These are phyloP conservation scores for Eulemur coronatus DNA, from an alignment of 2,797 vertebrate species.

Conservation along the genomic window DNA sequence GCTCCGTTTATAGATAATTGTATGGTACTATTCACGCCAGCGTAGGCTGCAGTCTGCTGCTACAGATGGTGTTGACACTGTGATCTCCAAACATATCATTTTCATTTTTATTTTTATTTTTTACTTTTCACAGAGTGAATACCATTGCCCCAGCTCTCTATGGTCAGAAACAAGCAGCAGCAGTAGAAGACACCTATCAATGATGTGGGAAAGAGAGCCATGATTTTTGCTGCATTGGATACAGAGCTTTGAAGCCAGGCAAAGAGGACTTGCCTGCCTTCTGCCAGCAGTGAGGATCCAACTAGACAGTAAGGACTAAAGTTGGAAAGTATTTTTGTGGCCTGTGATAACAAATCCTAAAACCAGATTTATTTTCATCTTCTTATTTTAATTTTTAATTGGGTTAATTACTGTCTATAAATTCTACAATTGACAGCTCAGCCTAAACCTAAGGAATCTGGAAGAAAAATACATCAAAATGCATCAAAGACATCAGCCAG, in stretches of 20 bases:
- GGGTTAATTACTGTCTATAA: constrained; percentile 35
- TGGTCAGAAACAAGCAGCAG: neutral
- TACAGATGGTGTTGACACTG: neutral
- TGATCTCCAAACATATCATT: neutral
- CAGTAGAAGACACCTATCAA: neutral
- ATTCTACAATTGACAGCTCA: constrained; percentile 48
- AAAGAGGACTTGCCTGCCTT: neutral
- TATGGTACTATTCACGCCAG: neutral
- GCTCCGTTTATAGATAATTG: neutral
- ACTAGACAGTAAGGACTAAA: neutral
- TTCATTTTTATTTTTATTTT: neutral
- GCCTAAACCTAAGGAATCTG: constrained; percentile 31
- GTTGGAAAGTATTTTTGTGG: neutral
- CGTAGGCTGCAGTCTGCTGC: neutral
- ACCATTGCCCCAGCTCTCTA: neutral
- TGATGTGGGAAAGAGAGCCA: neutral
- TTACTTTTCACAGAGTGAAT: neutral
- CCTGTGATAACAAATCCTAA: neutral
- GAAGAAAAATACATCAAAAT: constrained; percentile 12
- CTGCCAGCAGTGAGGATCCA: neutral
- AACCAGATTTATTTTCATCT: neutral
- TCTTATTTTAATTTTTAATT: neutral
- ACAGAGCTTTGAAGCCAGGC: neutral
- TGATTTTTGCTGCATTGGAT: neutral
- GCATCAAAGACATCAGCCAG: neutral